Percentiles rank a stretch among this genome's conserved stretches.
These are phyloP conservation scores for Pseudolaguvia tuberculata DNA, from an alignment of 2,113 vertebrate genomes.

Conservation along the genomic window DNA sequence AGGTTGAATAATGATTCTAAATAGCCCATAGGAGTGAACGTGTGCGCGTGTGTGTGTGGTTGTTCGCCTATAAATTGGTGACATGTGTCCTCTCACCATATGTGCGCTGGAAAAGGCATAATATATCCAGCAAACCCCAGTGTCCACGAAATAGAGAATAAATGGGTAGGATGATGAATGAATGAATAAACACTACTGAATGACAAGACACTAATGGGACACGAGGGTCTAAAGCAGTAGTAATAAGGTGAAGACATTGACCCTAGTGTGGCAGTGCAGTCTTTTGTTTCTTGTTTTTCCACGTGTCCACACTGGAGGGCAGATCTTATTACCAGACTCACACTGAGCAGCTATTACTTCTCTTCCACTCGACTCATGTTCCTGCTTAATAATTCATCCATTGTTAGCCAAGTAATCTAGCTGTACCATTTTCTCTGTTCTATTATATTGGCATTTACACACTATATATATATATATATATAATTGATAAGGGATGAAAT, in stretches of 20 bases:
- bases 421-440: no score
- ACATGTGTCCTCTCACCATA: no score
- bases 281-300: conserved; percentile 8
- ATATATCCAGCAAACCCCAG: no score
- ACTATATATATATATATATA: no score
- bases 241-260: background rate
- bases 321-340: conserved; percentile 47
- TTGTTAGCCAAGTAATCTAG: background rate
- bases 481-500: background rate
- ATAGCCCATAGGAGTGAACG: no score
- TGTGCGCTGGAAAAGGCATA: no score
- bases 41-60: no score
- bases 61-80: no score
- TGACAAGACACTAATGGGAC: no score
- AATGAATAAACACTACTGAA: background rate
- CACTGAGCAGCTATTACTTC: conserved; percentile 41
- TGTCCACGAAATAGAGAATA: background rate
- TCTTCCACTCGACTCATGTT: conserved; percentile 54
- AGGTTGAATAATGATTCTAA: no score
- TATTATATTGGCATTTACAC: no score
- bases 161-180: no score
- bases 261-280: conserved; percentile 40
- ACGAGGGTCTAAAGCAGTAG: background rate
- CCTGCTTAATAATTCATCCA: conserved; percentile 11
- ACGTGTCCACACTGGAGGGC: background rate